These are phyloP conservation scores for Hydroisotoma schaefferi DNA, from an alignment of 2,888 invertebrate species.

Conservation along the genomic window DNA sequence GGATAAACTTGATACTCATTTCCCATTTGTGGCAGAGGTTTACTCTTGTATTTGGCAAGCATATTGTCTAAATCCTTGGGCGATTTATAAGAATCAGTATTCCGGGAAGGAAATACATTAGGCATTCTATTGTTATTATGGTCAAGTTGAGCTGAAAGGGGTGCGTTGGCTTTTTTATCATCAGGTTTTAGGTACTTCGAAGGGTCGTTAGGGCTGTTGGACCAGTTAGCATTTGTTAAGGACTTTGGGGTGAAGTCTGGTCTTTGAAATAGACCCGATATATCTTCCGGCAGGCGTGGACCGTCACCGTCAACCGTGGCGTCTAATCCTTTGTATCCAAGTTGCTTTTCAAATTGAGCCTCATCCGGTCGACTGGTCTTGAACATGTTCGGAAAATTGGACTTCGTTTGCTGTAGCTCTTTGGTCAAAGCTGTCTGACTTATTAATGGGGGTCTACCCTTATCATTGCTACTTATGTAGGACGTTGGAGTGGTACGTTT, in stretches of 20 bases:
- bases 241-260: constrained; percentile 11
- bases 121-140: neutral
- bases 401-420: neutral
- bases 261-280: constrained; percentile 21
- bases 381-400: neutral
- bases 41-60: constrained; percentile 21
- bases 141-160: too few relatives aligned
- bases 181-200: too few relatives aligned
- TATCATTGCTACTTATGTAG: too few relatives aligned
- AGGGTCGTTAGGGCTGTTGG: neutral
- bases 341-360: neutral
- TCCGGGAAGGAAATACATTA: neutral
- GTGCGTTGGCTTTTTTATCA: too few relatives aligned
- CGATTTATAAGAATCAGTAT: neutral
- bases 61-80: constrained; percentile 24
- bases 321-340: neutral
- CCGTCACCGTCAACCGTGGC: neutral
- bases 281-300: constrained; percentile 3
- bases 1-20: constrained; percentile 4
- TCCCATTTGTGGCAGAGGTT: neutral
- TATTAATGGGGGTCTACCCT: too few relatives aligned
- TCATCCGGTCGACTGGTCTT: neutral
- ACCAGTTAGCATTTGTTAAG: too few relatives aligned
- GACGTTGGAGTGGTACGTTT: too few relatives aligned
- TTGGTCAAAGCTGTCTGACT: neutral